phyloP scores from a whole-genome alignment of 2,797 vertebrate genomes.

The Aphelocoma californica region DNA sequence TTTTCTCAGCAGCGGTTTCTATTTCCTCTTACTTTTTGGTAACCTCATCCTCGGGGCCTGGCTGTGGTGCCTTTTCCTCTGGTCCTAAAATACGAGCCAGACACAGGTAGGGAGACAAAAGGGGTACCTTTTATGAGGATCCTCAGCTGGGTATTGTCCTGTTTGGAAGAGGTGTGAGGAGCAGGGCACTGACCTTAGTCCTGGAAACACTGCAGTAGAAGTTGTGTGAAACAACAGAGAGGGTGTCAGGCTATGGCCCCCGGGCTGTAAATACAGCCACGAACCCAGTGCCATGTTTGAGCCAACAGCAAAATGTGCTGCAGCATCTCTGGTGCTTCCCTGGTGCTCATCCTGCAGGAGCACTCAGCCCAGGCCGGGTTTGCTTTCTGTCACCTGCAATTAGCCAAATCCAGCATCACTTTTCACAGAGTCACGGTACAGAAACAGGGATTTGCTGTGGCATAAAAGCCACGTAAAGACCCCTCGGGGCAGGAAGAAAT shows the following conservation, averaged over 20 bases:
- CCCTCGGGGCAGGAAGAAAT: conserved; percentile 8
- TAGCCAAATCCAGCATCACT: background rate
- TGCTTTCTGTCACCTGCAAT: background rate
- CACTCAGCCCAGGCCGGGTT: background rate
- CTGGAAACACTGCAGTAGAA: background rate
- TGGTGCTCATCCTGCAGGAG: background rate
- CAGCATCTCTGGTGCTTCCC: background rate
- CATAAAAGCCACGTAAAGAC: background rate
- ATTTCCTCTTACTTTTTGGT: background rate
- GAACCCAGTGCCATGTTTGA: background rate
- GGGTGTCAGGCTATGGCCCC: background rate
- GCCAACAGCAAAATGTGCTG: background rate
- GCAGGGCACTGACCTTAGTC: background rate
- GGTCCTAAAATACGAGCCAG: background rate
- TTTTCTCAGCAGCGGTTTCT: background rate
- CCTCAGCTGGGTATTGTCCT: background rate
- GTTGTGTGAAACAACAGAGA: background rate
- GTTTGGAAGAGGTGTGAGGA: background rate
- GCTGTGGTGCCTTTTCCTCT: background rate
- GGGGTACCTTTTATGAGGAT: background rate
- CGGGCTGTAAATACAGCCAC: background rate
- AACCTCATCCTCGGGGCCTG: background rate
- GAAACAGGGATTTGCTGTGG: background rate
- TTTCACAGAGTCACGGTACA: background rate
- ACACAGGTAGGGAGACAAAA: background rate